Evolutionary conservation across 2,113 vertebrate genomes (phyloP).

Genomic region (Python bivittatus): DNA sequence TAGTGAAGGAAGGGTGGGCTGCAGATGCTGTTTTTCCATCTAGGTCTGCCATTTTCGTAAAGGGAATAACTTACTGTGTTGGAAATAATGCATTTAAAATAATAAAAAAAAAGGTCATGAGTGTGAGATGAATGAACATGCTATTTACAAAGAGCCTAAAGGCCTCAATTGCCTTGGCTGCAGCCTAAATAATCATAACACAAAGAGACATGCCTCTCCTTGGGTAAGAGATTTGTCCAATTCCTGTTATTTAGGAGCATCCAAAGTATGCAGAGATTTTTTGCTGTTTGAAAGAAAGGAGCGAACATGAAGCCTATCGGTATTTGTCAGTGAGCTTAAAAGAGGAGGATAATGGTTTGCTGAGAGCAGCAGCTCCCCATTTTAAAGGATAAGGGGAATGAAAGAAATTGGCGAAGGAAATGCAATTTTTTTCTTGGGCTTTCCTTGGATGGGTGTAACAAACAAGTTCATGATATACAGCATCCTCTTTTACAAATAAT

Average conservation of each 20-base stretch:
- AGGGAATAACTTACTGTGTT: not conserved
- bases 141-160: not conserved
- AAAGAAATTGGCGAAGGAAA: not conserved
- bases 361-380: too few species aligned
- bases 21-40: too few species aligned
- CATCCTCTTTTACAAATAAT: not conserved
- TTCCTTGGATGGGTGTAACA: not conserved
- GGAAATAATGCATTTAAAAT: not conserved
- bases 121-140: not conserved
- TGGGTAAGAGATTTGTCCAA: not conserved
- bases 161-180: not conserved
- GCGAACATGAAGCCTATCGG: too few species aligned
- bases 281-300: not conserved
- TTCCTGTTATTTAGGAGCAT: not conserved
- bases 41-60: not conserved
- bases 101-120: not conserved
- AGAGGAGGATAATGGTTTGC: not conserved
- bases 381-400: not conserved
- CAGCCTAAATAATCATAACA: not conserved
- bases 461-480: not conserved
- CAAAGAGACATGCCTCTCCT: not conserved
- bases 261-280: not conserved
- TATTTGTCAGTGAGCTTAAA: not conserved
- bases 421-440: not conserved
- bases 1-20: not conserved